Evolutionary conservation across 2,113 vertebrate species (phyloP).

Genomic region (Stercorarius parasiticus): DNA sequence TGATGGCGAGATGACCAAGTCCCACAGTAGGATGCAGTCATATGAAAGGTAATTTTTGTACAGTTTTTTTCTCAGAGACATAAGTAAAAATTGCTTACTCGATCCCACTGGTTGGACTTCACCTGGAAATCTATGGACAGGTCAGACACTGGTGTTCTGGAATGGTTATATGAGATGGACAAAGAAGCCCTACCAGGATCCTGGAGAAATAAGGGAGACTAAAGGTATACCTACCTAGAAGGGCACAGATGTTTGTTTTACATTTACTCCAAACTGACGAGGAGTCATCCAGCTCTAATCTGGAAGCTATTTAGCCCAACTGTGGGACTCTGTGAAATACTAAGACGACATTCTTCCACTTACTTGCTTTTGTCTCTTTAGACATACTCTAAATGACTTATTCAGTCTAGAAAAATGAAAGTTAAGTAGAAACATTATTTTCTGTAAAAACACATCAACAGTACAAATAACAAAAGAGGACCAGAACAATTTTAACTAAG

Average conservation of each 20-base stretch:
- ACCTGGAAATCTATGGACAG: neutral
- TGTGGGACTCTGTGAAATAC: neutral
- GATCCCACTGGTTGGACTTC: neutral
- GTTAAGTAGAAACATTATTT: neutral
- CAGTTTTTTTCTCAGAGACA: neutral
- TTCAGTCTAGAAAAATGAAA: neutral
- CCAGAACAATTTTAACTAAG: neutral
- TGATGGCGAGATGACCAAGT: neutral
- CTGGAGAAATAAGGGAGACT: neutral
- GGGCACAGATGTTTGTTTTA: neutral
- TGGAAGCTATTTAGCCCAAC: neutral
- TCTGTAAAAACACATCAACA: neutral
- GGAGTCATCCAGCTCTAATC: neutral
- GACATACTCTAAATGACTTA: neutral
- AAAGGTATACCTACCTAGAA: neutral
- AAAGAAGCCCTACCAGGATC: neutral
- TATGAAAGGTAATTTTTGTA: neutral
- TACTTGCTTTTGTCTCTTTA: neutral
- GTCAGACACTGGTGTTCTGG: fast-evolving
- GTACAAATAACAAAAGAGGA: neutral
- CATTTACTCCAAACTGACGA: neutral
- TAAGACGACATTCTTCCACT: neutral
- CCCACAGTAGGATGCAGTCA: neutral
- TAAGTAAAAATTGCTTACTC: neutral
- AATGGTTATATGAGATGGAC: neutral